Conservation (phyloP, 2,888 invertebrate species). For the Andrena hattorfiana region DNA sequence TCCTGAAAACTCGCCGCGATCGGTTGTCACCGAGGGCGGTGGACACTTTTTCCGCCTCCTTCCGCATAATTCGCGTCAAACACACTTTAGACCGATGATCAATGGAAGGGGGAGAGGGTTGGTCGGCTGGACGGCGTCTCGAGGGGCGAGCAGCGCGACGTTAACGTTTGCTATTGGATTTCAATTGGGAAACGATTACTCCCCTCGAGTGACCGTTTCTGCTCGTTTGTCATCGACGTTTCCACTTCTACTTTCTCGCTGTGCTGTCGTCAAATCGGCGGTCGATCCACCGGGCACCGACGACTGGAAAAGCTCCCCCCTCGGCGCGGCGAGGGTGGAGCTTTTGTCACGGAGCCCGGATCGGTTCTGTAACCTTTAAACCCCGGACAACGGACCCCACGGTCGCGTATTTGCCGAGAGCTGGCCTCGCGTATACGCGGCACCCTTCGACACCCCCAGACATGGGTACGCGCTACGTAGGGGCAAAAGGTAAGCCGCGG, state of each 20-base stretch:
- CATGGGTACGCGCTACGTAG: background rate
- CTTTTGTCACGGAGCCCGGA: background rate
- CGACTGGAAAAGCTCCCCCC: background rate
- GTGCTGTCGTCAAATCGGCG: background rate
- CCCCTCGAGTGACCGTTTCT: slow-evolving; percentile 79
- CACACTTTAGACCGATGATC: slow-evolving; percentile 80
- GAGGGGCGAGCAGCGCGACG: slow-evolving; percentile 28
- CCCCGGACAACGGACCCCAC: background rate
- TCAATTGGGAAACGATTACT: slow-evolving; percentile 85
- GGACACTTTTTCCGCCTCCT: slow-evolving; percentile 42
- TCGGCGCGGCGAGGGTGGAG: background rate
- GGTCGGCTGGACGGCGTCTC: slow-evolving; percentile 12
- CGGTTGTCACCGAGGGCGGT: background rate
- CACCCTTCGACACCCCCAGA: slow-evolving; percentile 33
- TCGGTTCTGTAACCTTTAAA: slow-evolving; percentile 27
- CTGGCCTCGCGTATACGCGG: background rate
- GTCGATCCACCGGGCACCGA: background rate
- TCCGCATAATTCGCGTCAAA: slow-evolving; percentile 78
- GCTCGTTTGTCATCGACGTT: slow-evolving; percentile 59
- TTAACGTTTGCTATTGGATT: slow-evolving; percentile 79
- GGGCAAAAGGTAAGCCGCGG: slow-evolving; percentile 47
- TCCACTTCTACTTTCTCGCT: slow-evolving; percentile 23
- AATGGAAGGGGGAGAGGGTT: slow-evolving; percentile 64
- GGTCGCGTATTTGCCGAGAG: slow-evolving; percentile 37
- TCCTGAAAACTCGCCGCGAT: slow-evolving; percentile 55